Conservation (phyloP, 2,797 vertebrate genomes). For the Tauraco hartlaubi region DNA sequence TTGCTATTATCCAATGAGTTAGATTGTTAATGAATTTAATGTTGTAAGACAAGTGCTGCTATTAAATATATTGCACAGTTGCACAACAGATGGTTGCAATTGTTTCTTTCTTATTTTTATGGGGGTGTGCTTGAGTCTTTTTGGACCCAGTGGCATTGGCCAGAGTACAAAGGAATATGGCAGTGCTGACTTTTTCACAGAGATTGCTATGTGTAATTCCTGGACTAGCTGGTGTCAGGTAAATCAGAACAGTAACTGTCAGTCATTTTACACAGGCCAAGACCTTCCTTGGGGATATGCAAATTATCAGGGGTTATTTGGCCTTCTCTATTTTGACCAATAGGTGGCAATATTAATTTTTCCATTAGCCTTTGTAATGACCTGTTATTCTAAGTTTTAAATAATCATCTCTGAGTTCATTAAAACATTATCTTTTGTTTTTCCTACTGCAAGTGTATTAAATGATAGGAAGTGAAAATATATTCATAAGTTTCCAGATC, state of each 20-base stretch:
- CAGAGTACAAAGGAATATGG: not conserved
- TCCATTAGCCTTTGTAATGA: not conserved
- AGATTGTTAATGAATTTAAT: not conserved
- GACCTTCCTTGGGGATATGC: not conserved
- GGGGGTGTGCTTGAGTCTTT: not conserved
- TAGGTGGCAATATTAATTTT: slow-evolving; percentile 62
- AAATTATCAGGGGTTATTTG: not conserved
- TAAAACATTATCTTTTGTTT: not conserved
- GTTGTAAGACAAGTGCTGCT: not conserved
- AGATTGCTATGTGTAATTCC: not conserved
- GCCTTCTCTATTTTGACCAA: slow-evolving; percentile 44
- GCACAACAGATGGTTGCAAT: not conserved
- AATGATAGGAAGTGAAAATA: not conserved
- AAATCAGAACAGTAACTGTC: not conserved
- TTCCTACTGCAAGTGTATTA: not conserved
- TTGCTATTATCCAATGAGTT: not conserved
- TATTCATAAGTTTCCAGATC: not conserved
- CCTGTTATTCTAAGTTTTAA: not conserved
- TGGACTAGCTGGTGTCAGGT: not conserved
- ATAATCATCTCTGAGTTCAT: not conserved
- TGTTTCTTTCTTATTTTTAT: not conserved
- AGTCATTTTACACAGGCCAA: not conserved
- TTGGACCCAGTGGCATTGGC: not conserved
- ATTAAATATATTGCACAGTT: not conserved
- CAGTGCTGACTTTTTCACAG: not conserved